Evolutionary conservation across 1,140 invertebrate genomes (phyloP), one percentile per base, ranked within the genome.

Genomic region (Oryctes rhinoceros): DNA sequence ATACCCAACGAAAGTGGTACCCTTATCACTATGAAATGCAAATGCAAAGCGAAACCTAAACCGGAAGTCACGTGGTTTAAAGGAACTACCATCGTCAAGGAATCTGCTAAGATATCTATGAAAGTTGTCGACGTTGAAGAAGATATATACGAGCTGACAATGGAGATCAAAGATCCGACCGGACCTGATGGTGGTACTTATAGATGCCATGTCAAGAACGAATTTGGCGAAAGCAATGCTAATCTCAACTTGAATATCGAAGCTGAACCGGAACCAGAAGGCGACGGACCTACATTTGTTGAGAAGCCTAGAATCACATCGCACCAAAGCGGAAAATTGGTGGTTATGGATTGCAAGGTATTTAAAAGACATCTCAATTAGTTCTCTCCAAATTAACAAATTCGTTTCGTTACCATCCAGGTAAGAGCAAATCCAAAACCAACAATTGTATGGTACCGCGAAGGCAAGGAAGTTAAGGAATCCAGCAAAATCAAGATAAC

Each of bases 231-330:
- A 90, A 97, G 96, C 82, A 99, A 99, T 88, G 98, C 98, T 59
- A 99, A 99, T 89, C 91, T 99, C 6, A 99, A 98, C 86, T 89
- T 99, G 74, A 99, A 99, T 88, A 99, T 99, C 87, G 97, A 98
- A 89, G 96, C 96, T 11, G 96, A 97, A 85, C 94, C 95, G 0
- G 96, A 97, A 88, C 94, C 94, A 1, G 95, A 97, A 88, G 97
- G 97, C 15, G 95, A 97, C 85, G 97, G 97, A 13, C 98, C 98
- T 78, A 98, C 96, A n/a, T 99, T 99, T 88, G 93, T 98, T 59
- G 97, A 99, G 87, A 99, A 99, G 88, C 98, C 98, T 18, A 91
- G 93, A 82, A 99, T 98, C 84, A 94, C 95, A 82, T 98, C 98
- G 0, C 95, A 97, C 88, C 94, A 98, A 86, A 96, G 96, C 85